These are phyloP conservation scores for Henricia sp. DNA, from an alignment of 53 echinoderm and acorn worm species.

Conservation along the genomic window DNA sequence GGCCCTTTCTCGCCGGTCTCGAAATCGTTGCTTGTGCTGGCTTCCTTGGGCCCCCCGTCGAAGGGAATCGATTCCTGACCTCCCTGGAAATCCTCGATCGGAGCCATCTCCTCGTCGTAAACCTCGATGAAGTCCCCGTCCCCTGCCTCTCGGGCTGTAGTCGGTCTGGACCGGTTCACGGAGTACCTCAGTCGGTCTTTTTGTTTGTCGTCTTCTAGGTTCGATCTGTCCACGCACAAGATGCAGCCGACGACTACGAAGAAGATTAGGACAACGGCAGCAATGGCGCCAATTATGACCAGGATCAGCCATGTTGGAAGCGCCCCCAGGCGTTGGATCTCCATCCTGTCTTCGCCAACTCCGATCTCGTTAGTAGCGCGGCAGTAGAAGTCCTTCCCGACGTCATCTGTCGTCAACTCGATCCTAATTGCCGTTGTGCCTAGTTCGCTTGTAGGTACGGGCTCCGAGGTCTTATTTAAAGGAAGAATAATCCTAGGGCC, in stretches of 20 bases:
- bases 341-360: not conserved
- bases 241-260: conserved; percentile 37
- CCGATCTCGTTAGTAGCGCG: conserved; percentile 40
- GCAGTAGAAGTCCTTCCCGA: conserved; percentile 42
- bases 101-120: conserved; percentile 35
- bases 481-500: conserved; percentile 24
- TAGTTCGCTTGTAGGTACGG: not conserved
- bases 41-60: not conserved
- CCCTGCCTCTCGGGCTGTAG: not conserved
- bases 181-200: conserved; percentile 24
- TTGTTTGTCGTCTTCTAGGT: not conserved
- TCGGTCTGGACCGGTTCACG: conserved; percentile 18
- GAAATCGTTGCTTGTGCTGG: conserved; percentile 8
- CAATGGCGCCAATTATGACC: conserved; percentile 58
- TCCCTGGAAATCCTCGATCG: conserved; percentile 60
- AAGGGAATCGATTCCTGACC: conserved; percentile 24
- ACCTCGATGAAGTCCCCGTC: conserved; percentile 39
- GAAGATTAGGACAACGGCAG: conserved; percentile 42
- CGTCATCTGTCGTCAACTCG: conserved; percentile 19
- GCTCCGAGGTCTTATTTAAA: not conserved
- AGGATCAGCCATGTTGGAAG: conserved; percentile 66
- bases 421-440: not conserved
- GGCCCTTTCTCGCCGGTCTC: conserved; percentile 46
- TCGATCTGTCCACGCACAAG: conserved; percentile 42
- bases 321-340: conserved; percentile 26